A percentile compares a stretch with the other conserved stretches of the same genome.
Conservation (phyloP, 1,140 invertebrate species). For the Macrobrachium rosenbergii region DNA sequence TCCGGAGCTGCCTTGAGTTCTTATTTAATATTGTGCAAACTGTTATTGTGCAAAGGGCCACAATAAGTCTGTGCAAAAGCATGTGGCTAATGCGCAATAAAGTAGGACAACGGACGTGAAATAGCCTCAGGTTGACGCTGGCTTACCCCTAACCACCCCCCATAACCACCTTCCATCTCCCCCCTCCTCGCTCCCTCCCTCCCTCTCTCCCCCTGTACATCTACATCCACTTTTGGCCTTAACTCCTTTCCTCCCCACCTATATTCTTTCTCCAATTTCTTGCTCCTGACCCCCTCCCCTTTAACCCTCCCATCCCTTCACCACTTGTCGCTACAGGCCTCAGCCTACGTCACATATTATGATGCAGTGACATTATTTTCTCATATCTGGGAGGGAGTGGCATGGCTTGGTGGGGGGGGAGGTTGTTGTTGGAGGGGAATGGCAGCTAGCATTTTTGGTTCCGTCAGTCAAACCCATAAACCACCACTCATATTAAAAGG, state of each 20-base stretch:
- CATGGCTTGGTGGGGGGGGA: too few relatives aligned
- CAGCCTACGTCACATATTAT: neutral
- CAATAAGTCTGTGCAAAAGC: neutral
- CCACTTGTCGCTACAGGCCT: neutral
- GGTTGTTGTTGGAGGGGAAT: neutral
- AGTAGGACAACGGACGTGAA: slow-evolving; percentile 1
- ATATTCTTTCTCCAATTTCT: too few relatives aligned
- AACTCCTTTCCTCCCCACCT: too few relatives aligned
- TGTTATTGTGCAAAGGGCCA: neutral
- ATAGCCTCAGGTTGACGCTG: neutral
- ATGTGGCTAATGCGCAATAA: slow-evolving; percentile 7
- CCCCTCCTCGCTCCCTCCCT: neutral
- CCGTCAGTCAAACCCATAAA: too few relatives aligned
- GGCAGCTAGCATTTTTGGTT: too few relatives aligned
- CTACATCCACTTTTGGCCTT: neutral
- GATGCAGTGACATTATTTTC: neutral
- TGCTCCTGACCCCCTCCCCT: too few relatives aligned
- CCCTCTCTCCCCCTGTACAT: neutral
- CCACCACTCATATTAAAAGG: too few relatives aligned
- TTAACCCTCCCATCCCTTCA: neutral
- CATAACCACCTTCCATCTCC: neutral
- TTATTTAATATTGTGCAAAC: neutral
- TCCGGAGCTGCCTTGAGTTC: too few relatives aligned
- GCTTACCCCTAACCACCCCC: neutral
- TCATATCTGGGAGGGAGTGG: neutral